phyloP scores from a whole-genome alignment of 2,888 invertebrate genomes.

The Laspeyria flexula region DNA sequence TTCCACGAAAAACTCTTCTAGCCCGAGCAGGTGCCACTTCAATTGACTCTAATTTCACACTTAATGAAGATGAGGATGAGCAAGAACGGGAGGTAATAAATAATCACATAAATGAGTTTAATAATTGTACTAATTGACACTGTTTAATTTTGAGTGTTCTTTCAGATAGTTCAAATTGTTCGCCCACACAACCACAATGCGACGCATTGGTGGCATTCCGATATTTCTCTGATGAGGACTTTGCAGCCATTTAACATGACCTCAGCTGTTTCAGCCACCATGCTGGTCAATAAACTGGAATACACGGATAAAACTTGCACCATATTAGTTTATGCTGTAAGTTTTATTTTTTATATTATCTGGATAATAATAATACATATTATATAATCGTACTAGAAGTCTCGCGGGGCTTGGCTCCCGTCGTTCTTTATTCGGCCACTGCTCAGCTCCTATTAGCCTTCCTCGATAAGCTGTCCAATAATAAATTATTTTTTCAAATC shows the following conservation, averaged over 20 bases:
- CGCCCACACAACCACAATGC: slow-evolving; percentile 65
- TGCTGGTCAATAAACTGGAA: slow-evolving; percentile 28
- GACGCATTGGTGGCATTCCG: slow-evolving; percentile 69
- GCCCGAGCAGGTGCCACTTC: slow-evolving; percentile 70
- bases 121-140: no score
- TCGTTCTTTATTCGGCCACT: no score
- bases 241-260: slow-evolving; percentile 67
- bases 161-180: slow-evolving; percentile 70
- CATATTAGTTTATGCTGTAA: slow-evolving; percentile 70
- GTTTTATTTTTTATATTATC: slow-evolving; percentile 18
- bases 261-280: slow-evolving; percentile 50
- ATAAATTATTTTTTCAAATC: no score
- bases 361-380: background rate
- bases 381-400: background rate
- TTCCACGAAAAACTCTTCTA: slow-evolving; percentile 71
- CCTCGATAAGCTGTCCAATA: no score
- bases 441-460: no score
- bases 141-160: background rate
- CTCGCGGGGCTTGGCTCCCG: no score
- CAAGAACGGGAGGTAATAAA: slow-evolving; percentile 73
- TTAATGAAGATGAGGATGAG: slow-evolving; percentile 78
- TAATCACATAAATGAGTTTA: no score
- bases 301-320: slow-evolving; percentile 57
- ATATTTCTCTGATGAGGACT: slow-evolving; percentile 71
- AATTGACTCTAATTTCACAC: slow-evolving; percentile 65